Conservation (phyloP, 2,797 vertebrate species). For the Ctenosaura bakeri region DNA sequence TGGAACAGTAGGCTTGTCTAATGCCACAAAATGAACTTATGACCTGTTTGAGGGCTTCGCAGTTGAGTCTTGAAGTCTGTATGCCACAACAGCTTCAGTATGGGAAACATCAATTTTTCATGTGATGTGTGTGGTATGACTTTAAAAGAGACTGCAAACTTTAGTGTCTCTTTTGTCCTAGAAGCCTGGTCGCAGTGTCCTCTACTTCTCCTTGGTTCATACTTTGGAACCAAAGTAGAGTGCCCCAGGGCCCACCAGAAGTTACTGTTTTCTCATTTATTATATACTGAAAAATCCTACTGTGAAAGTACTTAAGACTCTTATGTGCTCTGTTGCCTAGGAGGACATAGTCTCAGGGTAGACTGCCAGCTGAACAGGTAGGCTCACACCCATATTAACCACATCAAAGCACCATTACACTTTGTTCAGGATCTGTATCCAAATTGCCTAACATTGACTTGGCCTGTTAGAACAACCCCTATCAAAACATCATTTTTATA, state of each 20-base stretch:
- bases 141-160: not conserved
- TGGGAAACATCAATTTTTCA: not conserved
- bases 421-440: not conserved
- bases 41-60: not conserved
- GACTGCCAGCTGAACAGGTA: not conserved
- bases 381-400: not conserved
- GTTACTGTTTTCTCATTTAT: not conserved
- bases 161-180: no score
- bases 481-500: no score
- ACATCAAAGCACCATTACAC: not conserved
- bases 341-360: not conserved
- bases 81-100: not conserved
- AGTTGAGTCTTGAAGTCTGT: not conserved
- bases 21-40: not conserved
- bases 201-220: not conserved
- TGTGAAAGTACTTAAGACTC: not conserved
- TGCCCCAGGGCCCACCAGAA: not conserved
- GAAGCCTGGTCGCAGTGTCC: not conserved
- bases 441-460: no score
- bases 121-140: not conserved
- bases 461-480: not conserved
- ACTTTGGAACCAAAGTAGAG: not conserved
- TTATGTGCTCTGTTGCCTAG: not conserved
- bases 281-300: not conserved
- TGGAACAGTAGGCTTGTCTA: not conserved